These are phyloP conservation scores for Steinernema hermaphroditum DNA, from an alignment of 2,888 invertebrate genomes.

Conservation along the genomic window DNA sequence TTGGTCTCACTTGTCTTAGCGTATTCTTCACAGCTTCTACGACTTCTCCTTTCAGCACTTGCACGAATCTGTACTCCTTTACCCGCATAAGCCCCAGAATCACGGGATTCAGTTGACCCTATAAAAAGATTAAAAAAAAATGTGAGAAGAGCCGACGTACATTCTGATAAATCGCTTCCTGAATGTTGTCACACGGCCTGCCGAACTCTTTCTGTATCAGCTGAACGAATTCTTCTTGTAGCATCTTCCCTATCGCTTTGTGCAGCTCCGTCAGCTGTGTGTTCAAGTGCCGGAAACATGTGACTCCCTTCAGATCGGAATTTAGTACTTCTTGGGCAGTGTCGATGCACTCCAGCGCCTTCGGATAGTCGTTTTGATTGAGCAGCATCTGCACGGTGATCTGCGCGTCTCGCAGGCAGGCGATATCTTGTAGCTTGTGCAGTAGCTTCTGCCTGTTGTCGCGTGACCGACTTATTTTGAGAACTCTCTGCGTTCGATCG, in stretches of 20 bases:
- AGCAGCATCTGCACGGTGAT: conserved; percentile 91
- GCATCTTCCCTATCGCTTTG: conserved; percentile 91
- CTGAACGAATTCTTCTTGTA: conserved; percentile 88
- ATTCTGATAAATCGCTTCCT: conserved; percentile 15
- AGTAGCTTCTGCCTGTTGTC: conserved; percentile 53
- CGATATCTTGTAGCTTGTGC: conserved; percentile 55
- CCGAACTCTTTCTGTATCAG: conserved; percentile 85
- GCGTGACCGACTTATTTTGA: conserved; percentile 50
- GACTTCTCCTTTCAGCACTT: conserved; percentile 76
- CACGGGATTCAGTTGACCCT: conserved; percentile 84
- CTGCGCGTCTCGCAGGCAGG: conserved; percentile 78
- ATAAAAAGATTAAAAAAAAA: too few relatives aligned
- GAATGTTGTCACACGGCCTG: conserved; percentile 67
- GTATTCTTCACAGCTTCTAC: conserved; percentile 67
- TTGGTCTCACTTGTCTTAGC: conserved; percentile 52
- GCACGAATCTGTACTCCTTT: conserved; percentile 85
- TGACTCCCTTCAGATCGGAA: conserved; percentile 86
- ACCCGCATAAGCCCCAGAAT: conserved; percentile 86
- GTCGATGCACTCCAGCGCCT: conserved; percentile 91
- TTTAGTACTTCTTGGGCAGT: conserved; percentile 83
- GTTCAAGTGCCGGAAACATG: conserved; percentile 89
- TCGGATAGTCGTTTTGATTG: conserved; percentile 93
- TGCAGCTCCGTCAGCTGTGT: conserved; percentile 94
- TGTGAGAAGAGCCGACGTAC: too few relatives aligned
- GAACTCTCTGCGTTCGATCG: conserved; percentile 50